Evolutionary conservation across 2,888 invertebrate species (phyloP).

Genomic region (Lumbricus terrestris): DNA sequence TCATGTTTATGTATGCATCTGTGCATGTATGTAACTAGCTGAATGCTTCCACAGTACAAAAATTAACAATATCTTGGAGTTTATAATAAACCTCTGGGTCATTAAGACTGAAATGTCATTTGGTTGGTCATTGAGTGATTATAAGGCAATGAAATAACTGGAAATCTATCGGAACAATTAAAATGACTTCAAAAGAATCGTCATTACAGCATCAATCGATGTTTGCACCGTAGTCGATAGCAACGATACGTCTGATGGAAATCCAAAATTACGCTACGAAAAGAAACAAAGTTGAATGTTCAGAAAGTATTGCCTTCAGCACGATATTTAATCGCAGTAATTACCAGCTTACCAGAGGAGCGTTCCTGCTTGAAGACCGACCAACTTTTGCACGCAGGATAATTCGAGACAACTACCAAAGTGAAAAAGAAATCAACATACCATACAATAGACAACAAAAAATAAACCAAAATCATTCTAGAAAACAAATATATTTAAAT

Average conservation of each 20-base stretch:
- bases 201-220: no score
- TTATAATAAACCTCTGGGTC: no score
- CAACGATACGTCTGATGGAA: no score
- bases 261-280: no score
- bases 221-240: no score
- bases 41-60: not conserved
- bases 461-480: not conserved
- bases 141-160: no score
- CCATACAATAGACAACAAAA: not conserved
- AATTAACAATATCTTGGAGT: not conserved
- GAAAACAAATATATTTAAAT: not conserved
- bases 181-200: no score
- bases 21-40: not conserved
- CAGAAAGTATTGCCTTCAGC: no score
- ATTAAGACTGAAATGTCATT: no score
- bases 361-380: not conserved
- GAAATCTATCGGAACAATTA: no score
- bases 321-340: no score
- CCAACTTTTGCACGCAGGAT: not conserved
- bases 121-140: not conserved
- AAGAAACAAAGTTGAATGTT: no score
- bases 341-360: not conserved
- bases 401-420: not conserved
- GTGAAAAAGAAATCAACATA: not conserved
- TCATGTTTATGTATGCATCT: not conserved